Base-by-base conservation (phyloP, 2,113 vertebrate species). In the Rhipidura dahli region DNA sequence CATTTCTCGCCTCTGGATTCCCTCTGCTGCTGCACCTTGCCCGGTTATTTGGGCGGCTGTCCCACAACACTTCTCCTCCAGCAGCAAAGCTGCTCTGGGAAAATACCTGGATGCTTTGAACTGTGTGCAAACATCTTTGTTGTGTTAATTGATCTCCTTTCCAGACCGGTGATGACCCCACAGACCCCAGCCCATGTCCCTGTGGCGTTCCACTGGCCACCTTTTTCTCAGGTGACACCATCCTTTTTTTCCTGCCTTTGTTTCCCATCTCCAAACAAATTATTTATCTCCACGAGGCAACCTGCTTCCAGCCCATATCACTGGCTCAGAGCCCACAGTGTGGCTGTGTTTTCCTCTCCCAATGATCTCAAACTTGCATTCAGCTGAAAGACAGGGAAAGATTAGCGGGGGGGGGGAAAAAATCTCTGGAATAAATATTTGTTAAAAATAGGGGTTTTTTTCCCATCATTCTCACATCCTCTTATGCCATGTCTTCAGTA, bases 331-430 rank as follows among this genome's bases (percentile, higher is more conserved):
- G 31, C 64, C 64, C 6, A 3, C 42, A 16, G 50, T 4, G 28
- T 1, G 7, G 44, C n/a, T 10, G 28, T 24, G 33, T 56, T 86
- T 73, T 42, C 37, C 24, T 71, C 59, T 72, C 80, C 45, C 60
- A 30, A 1, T 9, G 28, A 51, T 37, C 69, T 64, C 37, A 60
- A 86, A 77, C 47, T 53, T 66, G 20, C 40, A 13, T 53, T 91
- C 68, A 70, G 68, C 68, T 49, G 42, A 77, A 87, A 73, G 57
- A 23, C 15, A 37, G 37, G 31, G 17, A 37, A 56, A n/a, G 75
- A 44, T 63, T 27, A 76, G 7, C 1, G 1, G 3, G 6, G 7
- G 3, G 2, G 0, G 2, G 0, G 2, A 4, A 9, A 3, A 7
- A 30, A 50, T 28, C 51, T 60, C 22, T 42, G 57, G 40, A 89